Evolutionary conservation across 37 sponge, comb jelly and placozoan species (phyloP), one percentile per base, ranked within the genome.

Genomic region (Amphimedon queenslandica): DNA sequence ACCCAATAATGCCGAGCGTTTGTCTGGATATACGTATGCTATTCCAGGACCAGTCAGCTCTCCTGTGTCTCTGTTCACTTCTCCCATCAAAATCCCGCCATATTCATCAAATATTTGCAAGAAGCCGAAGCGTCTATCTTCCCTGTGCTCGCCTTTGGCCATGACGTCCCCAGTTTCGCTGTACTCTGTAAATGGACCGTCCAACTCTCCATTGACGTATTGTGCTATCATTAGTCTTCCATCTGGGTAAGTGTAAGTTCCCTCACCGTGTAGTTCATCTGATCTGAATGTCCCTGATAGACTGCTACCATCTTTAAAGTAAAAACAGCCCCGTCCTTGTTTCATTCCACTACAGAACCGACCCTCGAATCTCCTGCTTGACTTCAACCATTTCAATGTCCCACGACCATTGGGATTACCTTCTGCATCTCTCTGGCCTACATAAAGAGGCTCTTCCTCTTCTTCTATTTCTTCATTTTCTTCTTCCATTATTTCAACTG

Each of bases 11-110:
- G 81, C 90, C 41, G 67, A 58, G 18, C 37, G 8, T 37, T 30
- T 10, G 53, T 89, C 90, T 1, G 90, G 90, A 58, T 89, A 89
- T 8, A 89, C 55, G 57, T 89, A 89, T 28, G 67, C 63, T 27
- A 89, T 80, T 32, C 41, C 32, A 30, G 56, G 33, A n/a, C 90
- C 90, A 29, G 81, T 80, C 41, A 83, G 38, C 3, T 29, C 47
- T 23, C 90, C 90, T n/a, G n/a, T n/a, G 0, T 69, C 33, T 5
- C n/a, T 36, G 69, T 83, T 55, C 37, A 89, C 84, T 29, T 23
- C 33, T 16, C 90, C 90, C 36, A 58, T 11, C 18, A 89, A 2
- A 20, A 37, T 55, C 33, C 77, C 85, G 16, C 80, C 84, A 69
- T 33, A 84, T 47, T 84, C 85, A 42, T 89, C 90, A 53, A 42